Conservation (phyloP, 2,888 invertebrate species). For the Girardia tigrina region DNA sequence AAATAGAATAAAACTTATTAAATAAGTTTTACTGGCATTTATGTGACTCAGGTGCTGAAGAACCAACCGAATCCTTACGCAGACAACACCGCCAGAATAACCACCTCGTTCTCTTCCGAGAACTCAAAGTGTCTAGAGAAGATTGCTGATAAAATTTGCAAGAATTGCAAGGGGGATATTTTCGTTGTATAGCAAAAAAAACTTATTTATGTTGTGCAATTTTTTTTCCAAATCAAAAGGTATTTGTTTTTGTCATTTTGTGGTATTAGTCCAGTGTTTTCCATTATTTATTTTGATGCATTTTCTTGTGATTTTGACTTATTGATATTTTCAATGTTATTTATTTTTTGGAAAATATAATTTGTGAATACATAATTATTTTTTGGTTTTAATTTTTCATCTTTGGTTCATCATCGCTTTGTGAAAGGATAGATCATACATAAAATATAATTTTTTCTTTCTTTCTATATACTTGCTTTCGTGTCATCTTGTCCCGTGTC, state of each 20-base stretch:
- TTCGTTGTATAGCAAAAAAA: neutral
- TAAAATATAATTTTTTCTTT: too few species aligned
- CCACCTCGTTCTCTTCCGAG: neutral
- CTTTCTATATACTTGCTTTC: too few species aligned
- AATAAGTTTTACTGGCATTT: too few species aligned
- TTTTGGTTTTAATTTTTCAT: too few species aligned
- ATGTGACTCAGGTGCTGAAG: neutral
- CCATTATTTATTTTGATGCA: neutral
- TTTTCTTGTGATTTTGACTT: neutral
- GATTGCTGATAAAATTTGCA: neutral
- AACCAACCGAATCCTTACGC: neutral
- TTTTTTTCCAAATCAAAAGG: neutral
- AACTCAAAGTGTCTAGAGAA: neutral
- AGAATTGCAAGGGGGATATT: neutral
- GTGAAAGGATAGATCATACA: too few species aligned
- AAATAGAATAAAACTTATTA: too few species aligned
- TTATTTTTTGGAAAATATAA: too few species aligned
- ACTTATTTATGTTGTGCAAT: neutral
- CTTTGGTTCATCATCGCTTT: too few species aligned
- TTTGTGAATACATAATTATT: too few species aligned
- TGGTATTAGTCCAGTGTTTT: neutral
- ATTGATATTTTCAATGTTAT: neutral
- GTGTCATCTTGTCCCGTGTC: too few species aligned
- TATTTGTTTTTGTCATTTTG: neutral
- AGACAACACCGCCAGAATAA: neutral